phyloP scores from a whole-genome alignment of 2,888 invertebrate genomes.

The Dicranocentrus wangi region DNA sequence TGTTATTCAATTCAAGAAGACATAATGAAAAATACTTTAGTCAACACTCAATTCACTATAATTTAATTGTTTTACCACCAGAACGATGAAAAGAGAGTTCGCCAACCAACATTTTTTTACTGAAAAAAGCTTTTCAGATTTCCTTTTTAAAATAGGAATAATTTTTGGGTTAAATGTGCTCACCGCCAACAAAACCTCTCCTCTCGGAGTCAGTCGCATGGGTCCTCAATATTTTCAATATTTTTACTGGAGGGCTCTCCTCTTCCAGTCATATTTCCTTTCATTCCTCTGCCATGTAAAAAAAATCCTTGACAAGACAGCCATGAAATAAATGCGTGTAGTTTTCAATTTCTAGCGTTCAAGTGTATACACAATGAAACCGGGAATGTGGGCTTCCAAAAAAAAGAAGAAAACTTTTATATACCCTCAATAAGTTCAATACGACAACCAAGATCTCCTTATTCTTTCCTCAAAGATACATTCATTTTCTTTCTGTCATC shows the following conservation, averaged over 20 bases:
- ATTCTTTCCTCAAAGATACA: no score
- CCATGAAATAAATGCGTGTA: slow-evolving; percentile 8
- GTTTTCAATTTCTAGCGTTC: neutral
- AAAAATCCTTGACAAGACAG: slow-evolving; percentile 8
- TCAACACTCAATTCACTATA: neutral
- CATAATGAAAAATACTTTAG: no score
- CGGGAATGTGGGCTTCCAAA: no score
- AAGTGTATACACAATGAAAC: neutral
- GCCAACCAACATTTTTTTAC: neutral
- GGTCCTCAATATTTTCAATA: neutral
- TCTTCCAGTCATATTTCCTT: neutral
- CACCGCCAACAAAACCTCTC: neutral
- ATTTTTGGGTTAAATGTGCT: neutral
- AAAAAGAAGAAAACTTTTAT: no score
- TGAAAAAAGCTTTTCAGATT: neutral
- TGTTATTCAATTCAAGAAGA: neutral
- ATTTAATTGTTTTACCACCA: neutral
- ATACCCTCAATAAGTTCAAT: no score
- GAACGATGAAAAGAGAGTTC: neutral
- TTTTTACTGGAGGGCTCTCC: neutral
- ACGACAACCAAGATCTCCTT: no score
- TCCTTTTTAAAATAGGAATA: neutral
- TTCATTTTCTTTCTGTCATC: no score
- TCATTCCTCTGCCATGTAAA: neutral
- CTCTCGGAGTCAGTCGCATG: neutral